Evolutionary conservation across 2,113 vertebrate species (phyloP).

Genomic region (Nipponia nippon): DNA sequence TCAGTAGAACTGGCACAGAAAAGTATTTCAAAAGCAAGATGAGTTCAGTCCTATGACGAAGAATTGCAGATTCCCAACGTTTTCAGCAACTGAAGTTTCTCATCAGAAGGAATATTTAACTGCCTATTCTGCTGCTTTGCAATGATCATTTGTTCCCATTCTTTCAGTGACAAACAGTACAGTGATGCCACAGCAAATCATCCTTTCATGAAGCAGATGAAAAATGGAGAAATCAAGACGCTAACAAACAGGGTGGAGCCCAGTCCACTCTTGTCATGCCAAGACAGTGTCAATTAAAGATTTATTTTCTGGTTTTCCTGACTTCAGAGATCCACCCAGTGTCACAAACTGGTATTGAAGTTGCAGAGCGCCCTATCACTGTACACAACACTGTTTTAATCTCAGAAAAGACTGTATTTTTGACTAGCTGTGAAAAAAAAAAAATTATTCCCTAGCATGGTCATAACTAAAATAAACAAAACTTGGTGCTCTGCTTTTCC

Average conservation of each 20-base stretch:
- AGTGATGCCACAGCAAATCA: background rate
- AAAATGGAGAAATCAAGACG: background rate
- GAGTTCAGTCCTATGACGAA: background rate
- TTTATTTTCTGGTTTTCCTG: background rate
- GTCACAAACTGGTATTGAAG: slow-evolving; percentile 37
- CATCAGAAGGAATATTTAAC: background rate
- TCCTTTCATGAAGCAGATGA: background rate
- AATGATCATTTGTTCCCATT: background rate
- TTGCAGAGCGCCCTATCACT: background rate
- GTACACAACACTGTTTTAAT: background rate
- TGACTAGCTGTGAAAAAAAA: background rate
- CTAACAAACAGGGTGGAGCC: background rate
- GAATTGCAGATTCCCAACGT: background rate
- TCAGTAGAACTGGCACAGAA: background rate
- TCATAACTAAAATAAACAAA: background rate
- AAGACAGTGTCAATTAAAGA: background rate
- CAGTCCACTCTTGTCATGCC: background rate
- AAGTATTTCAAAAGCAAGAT: background rate
- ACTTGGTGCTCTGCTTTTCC: background rate
- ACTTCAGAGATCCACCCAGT: slow-evolving; percentile 53
- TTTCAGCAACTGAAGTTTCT: background rate
- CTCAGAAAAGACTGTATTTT: background rate
- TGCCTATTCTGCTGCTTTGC: background rate
- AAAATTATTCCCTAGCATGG: background rate
- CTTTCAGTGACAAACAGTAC: background rate